Conservation (phyloP, 2,888 invertebrate genomes). For the Nezara viridula region DNA sequence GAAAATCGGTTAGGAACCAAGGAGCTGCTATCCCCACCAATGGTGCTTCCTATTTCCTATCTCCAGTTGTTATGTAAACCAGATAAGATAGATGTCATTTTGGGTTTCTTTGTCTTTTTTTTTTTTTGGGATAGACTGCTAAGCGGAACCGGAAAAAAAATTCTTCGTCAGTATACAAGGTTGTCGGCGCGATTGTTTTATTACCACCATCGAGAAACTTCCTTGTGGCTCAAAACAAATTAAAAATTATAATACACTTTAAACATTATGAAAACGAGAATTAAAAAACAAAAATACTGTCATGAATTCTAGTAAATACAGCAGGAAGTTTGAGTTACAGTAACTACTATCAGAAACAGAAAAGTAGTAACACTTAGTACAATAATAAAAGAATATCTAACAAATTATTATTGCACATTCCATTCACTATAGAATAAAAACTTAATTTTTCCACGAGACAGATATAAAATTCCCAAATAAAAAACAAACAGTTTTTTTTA, state of each 20-base stretch:
- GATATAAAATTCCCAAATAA: not conserved
- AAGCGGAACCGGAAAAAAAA: not conserved
- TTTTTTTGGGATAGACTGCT: not conserved
- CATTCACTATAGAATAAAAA: not conserved
- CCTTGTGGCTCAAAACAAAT: not conserved
- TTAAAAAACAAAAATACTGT: not conserved
- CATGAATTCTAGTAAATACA: too few species aligned
- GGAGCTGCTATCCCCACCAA: not conserved
- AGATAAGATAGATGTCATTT: slow-evolving; percentile 37
- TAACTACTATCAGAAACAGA: too few species aligned
- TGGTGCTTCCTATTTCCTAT: not conserved
- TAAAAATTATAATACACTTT: not conserved
- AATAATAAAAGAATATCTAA: too few species aligned
- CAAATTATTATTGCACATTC: not conserved
- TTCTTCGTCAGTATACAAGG: not conserved
- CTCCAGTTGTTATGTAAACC: slow-evolving; percentile 3
- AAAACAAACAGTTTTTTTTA: not conserved
- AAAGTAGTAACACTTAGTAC: too few species aligned
- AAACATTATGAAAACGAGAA: not conserved
- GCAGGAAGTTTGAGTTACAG: too few species aligned
- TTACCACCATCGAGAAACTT: not conserved
- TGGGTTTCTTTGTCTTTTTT: slow-evolving; percentile 15
- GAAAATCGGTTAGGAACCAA: not conserved
- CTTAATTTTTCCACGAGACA: not conserved
- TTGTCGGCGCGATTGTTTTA: not conserved